Evolutionary conservation across 2,888 invertebrate species (phyloP).

Genomic region (Zeuzera pyrina): DNA sequence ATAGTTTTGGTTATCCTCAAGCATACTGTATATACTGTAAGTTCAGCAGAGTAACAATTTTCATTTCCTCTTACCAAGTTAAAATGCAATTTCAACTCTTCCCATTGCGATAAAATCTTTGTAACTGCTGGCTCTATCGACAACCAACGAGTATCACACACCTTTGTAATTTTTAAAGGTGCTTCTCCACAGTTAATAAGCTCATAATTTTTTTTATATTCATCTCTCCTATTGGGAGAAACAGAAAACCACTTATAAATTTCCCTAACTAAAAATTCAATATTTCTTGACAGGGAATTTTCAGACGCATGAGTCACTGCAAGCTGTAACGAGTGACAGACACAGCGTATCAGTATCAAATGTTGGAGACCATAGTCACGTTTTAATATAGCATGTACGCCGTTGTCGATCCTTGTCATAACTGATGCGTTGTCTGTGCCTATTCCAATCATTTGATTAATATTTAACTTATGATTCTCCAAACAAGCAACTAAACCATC

Average conservation of each 20-base stretch:
- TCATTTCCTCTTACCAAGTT: too few species aligned
- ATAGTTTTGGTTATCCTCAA: too few species aligned
- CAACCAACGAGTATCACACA: conserved; percentile 22
- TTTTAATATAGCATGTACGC: conserved; percentile 18
- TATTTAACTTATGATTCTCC: conserved; percentile 3
- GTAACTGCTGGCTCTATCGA: conserved; percentile 14
- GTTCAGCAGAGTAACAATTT: too few species aligned
- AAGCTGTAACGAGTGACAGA: conserved; percentile 20
- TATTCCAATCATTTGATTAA: conserved; percentile 10
- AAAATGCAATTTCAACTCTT: conserved; percentile 16
- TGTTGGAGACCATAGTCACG: conserved; percentile 5
- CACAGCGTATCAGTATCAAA: conserved; percentile 9
- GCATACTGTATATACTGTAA: too few species aligned
- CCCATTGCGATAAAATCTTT: conserved; percentile 19
- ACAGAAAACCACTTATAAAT: conserved; percentile 23
- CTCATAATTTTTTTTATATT: conserved; percentile 12
- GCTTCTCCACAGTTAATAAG: conserved; percentile 12
- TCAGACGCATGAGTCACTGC: conserved; percentile 21
- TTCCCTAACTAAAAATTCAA: conserved; percentile 20
- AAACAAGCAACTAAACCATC: conserved; percentile 5
- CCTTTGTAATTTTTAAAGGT: conserved; percentile 15
- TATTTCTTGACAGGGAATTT: conserved; percentile 19
- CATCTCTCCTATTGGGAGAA: conserved; percentile 15
- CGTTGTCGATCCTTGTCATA: conserved; percentile 21
- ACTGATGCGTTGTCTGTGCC: conserved; percentile 25